Conservation (phyloP, 1,140 invertebrate species). For the Drosophila ironensis region DNA sequence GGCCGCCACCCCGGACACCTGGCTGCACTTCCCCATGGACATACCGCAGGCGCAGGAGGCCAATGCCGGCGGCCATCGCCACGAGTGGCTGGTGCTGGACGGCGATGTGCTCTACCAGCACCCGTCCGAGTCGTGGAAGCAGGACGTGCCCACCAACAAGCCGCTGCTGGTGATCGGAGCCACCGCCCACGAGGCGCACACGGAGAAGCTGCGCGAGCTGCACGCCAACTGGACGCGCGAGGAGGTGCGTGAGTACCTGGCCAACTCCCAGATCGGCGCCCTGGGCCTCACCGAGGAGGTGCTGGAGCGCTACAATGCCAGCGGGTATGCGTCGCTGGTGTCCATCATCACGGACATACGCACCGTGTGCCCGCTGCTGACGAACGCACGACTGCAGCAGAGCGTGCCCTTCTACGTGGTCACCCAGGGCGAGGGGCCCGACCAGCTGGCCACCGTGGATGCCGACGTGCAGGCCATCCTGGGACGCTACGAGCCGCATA, state of each 20-base stretch:
- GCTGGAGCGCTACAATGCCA: slow-evolving; percentile 86
- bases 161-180: slow-evolving; percentile 87
- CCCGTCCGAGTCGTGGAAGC: slow-evolving; percentile 84
- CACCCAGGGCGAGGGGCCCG: slow-evolving; percentile 84
- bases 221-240: slow-evolving; percentile 85
- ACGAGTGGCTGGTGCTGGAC: slow-evolving; percentile 90
- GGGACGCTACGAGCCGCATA: slow-evolving; percentile 87
- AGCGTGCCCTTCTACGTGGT: slow-evolving; percentile 89
- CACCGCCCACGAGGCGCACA: slow-evolving; percentile 87
- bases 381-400: slow-evolving; percentile 84
- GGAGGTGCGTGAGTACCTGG: slow-evolving; percentile 85
- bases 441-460: slow-evolving; percentile 85
- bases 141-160: slow-evolving; percentile 74
- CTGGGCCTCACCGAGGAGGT: slow-evolving; percentile 85
- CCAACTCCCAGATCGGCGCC: slow-evolving; percentile 86
- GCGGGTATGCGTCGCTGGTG: slow-evolving; percentile 85
- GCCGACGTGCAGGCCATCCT: slow-evolving; percentile 90
- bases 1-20: slow-evolving; percentile 86
- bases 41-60: slow-evolving; percentile 83
- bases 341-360: slow-evolving; percentile 90
- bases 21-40: slow-evolving; percentile 85
- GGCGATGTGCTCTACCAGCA: slow-evolving; percentile 86
- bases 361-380: slow-evolving; percentile 89
- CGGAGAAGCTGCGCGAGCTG: slow-evolving; percentile 83
- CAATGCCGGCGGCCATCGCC: slow-evolving; percentile 83